Conservation (phyloP, 2,888 invertebrate species). For the Caenorhabditis japonica region DNA sequence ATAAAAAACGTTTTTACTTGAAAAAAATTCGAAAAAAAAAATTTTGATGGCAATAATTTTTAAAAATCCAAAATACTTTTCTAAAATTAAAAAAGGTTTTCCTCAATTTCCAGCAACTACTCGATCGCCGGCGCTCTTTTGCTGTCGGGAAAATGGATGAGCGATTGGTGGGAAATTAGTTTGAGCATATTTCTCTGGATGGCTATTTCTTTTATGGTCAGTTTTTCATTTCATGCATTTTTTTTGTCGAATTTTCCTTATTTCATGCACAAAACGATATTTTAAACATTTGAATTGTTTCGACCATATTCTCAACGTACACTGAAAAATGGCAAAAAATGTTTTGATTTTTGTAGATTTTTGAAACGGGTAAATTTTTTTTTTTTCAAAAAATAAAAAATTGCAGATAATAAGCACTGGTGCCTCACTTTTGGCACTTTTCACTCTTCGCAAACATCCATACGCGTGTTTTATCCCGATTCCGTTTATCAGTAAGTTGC, state of each 20-base stretch:
- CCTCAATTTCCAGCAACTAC: conserved; percentile 30
- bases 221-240: no score
- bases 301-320: background rate
- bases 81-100: no score
- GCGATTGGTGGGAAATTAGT: conserved; percentile 68
- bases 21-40: no score
- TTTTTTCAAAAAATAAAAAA: no score
- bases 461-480: conserved; percentile 61
- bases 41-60: no score
- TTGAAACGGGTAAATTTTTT: no score
- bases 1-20: no score
- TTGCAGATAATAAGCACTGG: conserved; percentile 57
- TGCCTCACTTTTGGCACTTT: conserved; percentile 62
- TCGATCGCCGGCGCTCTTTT: conserved; percentile 58
- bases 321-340: no score
- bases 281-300: background rate
- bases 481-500: conserved; percentile 55
- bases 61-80: no score
- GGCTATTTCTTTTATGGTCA: conserved; percentile 60
- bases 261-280: background rate
- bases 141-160: conserved; percentile 56
- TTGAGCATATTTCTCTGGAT: conserved; percentile 71
- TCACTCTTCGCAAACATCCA: conserved; percentile 69
- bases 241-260: no score
- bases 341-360: no score